phyloP scores from a whole-genome alignment of 2,888 invertebrate genomes.

The Timema cristinae region DNA sequence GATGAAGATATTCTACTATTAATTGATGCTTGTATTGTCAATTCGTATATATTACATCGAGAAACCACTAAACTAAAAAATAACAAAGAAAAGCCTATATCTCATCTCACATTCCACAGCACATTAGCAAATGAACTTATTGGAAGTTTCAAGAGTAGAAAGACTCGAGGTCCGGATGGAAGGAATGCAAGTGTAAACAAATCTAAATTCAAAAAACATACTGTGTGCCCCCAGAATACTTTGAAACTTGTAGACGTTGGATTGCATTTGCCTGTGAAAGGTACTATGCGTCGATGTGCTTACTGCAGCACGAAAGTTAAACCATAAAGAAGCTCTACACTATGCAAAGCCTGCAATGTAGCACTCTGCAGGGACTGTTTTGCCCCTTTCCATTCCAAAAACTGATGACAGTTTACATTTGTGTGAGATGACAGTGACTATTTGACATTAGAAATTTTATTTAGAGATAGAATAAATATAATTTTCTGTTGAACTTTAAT shows the following conservation, averaged over 20 bases:
- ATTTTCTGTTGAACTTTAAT: no score
- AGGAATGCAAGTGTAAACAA: constrained; percentile 23
- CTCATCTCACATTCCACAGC: constrained; percentile 28
- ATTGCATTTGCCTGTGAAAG: constrained; percentile 25
- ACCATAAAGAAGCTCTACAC: constrained; percentile 26
- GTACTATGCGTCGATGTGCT: constrained; percentile 20
- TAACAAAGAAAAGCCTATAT: constrained; percentile 22
- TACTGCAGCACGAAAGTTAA: constrained; percentile 31
- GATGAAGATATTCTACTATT: constrained; percentile 38
- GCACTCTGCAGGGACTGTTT: constrained; percentile 28
- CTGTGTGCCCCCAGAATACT: no score
- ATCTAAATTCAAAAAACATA: neutral
- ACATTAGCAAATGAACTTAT: constrained; percentile 26
- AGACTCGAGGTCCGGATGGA: constrained; percentile 19
- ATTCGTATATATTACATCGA: constrained; percentile 33
- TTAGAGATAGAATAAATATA: no score
- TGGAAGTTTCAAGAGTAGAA: constrained; percentile 20
- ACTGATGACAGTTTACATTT: no score
- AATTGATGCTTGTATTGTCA: constrained; percentile 35
- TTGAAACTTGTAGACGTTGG: constrained; percentile 21
- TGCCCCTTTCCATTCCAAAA: neutral
- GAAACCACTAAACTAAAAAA: constrained; percentile 22
- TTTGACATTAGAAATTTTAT: no score
- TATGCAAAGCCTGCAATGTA: constrained; percentile 27
- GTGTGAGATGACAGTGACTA: no score